phyloP scores from a whole-genome alignment of 2,797 vertebrate genomes.

The Epinephelus awoara region DNA sequence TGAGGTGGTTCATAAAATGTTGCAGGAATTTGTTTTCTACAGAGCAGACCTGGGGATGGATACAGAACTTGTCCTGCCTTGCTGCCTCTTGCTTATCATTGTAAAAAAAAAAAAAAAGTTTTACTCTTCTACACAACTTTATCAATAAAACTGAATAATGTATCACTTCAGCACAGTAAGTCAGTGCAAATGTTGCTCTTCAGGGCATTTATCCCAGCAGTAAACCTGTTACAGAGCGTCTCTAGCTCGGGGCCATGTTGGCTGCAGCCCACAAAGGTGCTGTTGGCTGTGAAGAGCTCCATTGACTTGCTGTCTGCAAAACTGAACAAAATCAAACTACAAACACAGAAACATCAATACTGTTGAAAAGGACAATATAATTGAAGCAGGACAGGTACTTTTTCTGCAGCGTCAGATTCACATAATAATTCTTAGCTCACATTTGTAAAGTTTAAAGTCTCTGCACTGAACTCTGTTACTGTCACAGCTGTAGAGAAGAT shows the following conservation, averaged over 20 bases:
- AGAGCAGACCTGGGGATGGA: background rate
- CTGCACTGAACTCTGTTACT: too few species aligned
- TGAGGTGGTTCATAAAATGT: background rate
- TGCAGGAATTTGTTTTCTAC: conserved; percentile 5
- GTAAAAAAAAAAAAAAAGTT: background rate
- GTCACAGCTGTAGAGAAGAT: too few species aligned
- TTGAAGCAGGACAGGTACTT: background rate
- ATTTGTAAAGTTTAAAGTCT: too few species aligned
- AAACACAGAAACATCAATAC: conserved; percentile 19
- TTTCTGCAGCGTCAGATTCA: background rate
- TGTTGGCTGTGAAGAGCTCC: background rate
- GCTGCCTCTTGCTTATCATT: background rate
- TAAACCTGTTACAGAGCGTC: conserved; percentile 6
- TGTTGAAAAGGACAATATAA: conserved; percentile 7
- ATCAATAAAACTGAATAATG: conserved; percentile 32
- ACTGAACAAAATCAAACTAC: conserved; percentile 8
- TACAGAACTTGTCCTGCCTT: background rate
- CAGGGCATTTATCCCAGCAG: conserved; percentile 7
- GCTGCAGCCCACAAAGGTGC: background rate
- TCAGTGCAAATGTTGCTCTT: conserved; percentile 11
- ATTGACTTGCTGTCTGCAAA: conserved; percentile 14
- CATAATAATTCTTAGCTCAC: too few species aligned
- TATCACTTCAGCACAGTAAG: conserved; percentile 2
- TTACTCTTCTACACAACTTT: conserved; percentile 7
- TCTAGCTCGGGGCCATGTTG: background rate